phyloP scores from a whole-genome alignment of 1,140 invertebrate genomes.

The Bombus fervidus region DNA sequence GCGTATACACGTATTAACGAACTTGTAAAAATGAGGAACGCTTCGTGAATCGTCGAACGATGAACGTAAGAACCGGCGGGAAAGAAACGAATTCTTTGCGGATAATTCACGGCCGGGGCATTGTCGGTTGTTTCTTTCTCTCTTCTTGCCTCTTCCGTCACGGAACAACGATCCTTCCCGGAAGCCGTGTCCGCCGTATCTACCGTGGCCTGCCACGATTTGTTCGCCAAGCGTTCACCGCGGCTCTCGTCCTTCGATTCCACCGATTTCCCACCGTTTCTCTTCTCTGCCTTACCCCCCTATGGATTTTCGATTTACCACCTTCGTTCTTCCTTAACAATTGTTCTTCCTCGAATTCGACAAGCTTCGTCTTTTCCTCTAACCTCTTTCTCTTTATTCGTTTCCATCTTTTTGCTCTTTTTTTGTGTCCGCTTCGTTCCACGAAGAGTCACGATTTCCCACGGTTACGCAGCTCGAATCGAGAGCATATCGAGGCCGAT shows the following conservation, averaged over 20 bases:
- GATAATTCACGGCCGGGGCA: constrained; percentile 36
- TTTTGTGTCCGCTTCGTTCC: background rate
- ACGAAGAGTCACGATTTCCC: constrained; percentile 19
- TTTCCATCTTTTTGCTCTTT: constrained; percentile 11
- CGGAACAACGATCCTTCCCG: constrained; percentile 75
- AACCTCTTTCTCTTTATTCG: constrained; percentile 16
- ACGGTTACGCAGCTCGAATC: constrained; percentile 4
- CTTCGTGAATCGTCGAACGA: background rate
- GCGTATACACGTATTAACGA: background rate
- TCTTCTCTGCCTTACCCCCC: background rate
- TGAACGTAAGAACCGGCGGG: background rate
- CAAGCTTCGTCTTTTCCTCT: constrained; percentile 34
- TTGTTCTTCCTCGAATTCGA: constrained; percentile 46
- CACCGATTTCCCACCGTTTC: constrained; percentile 43
- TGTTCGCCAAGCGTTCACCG: constrained; percentile 60
- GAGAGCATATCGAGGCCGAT: background rate
- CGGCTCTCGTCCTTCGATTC: constrained; percentile 58
- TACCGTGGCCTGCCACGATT: constrained; percentile 59
- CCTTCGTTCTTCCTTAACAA: constrained; percentile 2
- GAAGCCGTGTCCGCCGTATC: constrained; percentile 67
- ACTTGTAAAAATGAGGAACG: background rate
- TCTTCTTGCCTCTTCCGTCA: constrained; percentile 64
- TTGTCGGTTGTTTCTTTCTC: constrained; percentile 51
- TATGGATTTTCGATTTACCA: constrained; percentile 37
- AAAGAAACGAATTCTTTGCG: constrained; percentile 41